phyloP scores from a whole-genome alignment of 2,888 invertebrate species.

The Eristalinus aeneus region DNA sequence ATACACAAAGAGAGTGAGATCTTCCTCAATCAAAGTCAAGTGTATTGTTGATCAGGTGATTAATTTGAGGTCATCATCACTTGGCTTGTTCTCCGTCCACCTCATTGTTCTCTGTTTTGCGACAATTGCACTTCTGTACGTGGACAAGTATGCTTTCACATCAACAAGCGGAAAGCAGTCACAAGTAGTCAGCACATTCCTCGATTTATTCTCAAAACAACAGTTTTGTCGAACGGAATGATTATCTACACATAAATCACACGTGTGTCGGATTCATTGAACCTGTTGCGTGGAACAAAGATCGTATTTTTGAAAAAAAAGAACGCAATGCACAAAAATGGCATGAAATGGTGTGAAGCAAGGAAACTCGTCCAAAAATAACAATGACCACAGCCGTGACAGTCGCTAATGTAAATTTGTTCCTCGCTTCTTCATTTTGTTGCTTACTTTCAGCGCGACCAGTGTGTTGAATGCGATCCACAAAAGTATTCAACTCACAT shows the following conservation, averaged over 20 bases:
- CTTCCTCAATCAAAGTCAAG: slow-evolving; percentile 46
- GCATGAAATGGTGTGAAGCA: slow-evolving; percentile 18
- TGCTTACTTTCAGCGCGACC: not conserved
- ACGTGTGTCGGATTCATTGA: not conserved
- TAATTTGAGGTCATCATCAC: slow-evolving; percentile 53
- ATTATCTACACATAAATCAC: not conserved
- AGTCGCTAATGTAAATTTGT: slow-evolving; percentile 12
- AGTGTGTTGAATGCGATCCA: slow-evolving; percentile 20
- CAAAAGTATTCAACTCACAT: not conserved
- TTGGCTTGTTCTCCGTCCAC: slow-evolving; percentile 17
- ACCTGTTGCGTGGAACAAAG: slow-evolving; percentile 36
- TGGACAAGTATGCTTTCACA: not conserved
- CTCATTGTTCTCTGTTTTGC: not conserved
- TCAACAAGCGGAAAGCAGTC: not conserved
- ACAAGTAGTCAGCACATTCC: not conserved
- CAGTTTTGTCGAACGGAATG: not conserved
- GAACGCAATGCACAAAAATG: slow-evolving; percentile 12
- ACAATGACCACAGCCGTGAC: slow-evolving; percentile 14
- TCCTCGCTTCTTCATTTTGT: not conserved
- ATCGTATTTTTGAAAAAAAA: not conserved
- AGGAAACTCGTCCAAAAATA: slow-evolving; percentile 31
- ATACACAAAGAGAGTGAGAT: slow-evolving; percentile 20
- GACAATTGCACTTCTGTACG: not conserved
- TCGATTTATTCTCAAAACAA: not conserved
- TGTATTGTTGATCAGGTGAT: slow-evolving; percentile 43